Base-by-base conservation (phyloP, 1,140 invertebrate species). In the Samia ricini region DNA sequence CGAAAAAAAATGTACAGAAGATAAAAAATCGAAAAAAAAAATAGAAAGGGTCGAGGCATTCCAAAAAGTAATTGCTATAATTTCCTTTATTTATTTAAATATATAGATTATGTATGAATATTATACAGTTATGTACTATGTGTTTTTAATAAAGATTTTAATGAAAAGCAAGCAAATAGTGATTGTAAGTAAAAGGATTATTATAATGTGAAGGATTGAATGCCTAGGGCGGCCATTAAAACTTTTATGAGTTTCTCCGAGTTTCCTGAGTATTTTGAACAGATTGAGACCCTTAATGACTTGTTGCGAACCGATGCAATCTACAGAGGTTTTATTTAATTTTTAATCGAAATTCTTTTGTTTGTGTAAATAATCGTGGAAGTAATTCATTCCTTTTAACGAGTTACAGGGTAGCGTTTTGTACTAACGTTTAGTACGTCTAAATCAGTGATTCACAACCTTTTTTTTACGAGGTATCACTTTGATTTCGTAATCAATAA, bases 171-270 rank as follows among this genome's bases (percentile, higher is more conserved):
- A 15, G 33, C 15, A 42, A 42, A 42, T 42, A 42, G n/a, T 42
- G n/a, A 23, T 50, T 59, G 24, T 24, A 50, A 59, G 26, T 22
- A 62, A 36, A 19, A 48, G 36, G 66, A 66, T 72, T 64, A 66
- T 72, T 64, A 68, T 69, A 70, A 69, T 66, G 66, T 67, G 66
- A 71, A 64, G 65, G 64, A 66, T 69, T 70, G 54, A 55, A 68
- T 24, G 56, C 64, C 63, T 64, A 29, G 48, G 64, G 67, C 62
- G 56, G 61, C 71, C 67, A 75, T 77, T 77, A 75, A 68, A 77
- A 77, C 70, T 75, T 77, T 75, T 72, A 77, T 77, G 68, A 77
- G 71, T 68, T 74, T 66, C 60, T 63, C 63, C 7, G 56, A 68
- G 61, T 69, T 74, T 52, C 65, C 56, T 60, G 52, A 59, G 52